Evolutionary conservation across 1,140 invertebrate genomes (phyloP), one percentile per base, ranked within the genome.

Genomic region (Paraescarpia echinospica): DNA sequence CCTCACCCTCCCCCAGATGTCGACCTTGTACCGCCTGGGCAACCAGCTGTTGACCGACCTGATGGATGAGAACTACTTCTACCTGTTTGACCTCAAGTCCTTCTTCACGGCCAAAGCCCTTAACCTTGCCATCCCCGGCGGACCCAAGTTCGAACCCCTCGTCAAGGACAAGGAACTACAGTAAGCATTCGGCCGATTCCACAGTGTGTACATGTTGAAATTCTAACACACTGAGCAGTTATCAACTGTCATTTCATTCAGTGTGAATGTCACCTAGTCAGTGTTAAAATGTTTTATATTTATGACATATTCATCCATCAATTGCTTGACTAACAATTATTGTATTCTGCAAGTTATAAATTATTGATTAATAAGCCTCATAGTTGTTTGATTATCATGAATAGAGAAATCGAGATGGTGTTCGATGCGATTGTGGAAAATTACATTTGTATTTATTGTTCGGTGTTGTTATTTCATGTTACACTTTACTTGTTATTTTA

Each of bases 101-200:
- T 99, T 99, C 96, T 99, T 99, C 96, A 99, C 99, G 33, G 99
- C 99, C 0, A 99, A 99, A 96, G 99, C 99, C 18, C 96, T 99
- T 31, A 99, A 99, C 95, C 99, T 99, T 98, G 99, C 99, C n/a
- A 99, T 99, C 94, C 99, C 99, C 35, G 99, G 99, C 93, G 99
- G 99, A 6, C 99, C 99, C 0, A 99, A 99, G 96, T 99, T 99
- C 97, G 99, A 99, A 96, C 99, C 99, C 0, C 96, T 99, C 0
- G 99, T 99, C 0, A 99, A 99, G 95, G 99, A 99, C 96, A 98
- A 98, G 94, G 99, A 99, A 95, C 97, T 98, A 93, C 98, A 98
- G 97, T 98, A 96, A 97, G 97, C 96, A 31, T 77, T 27, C 27
- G 22, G 59, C 59, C 27, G 22, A 18, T 77, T 77, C 59, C 59